Base-by-base conservation (phyloP, 2,888 invertebrate genomes). In the Kryphioiulus occultus region DNA sequence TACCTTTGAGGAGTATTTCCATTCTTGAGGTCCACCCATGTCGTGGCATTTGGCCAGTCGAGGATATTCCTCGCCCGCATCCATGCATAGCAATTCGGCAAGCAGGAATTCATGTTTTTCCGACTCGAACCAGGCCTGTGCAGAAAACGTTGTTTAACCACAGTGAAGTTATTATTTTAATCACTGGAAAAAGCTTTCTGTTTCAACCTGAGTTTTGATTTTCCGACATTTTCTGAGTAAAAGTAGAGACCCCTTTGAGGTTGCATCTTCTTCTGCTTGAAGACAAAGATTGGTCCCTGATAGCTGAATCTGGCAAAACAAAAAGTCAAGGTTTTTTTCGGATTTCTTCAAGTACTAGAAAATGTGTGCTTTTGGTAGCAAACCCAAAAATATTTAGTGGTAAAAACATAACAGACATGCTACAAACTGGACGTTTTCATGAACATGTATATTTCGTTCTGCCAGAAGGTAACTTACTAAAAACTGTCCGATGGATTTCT, bases 1-100 rank as follows among this genome's bases (percentile, higher is more conserved):
- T 92, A 96, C 96, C 90, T 94, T 92, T 89, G 94, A 94, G 89
- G 95, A 95, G 91, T 96, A 95, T 87, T 95, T 95, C 99, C 99
- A 99, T 91, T 97, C 96, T 92, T 99, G 99, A 89, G 96, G 94
- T 0, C 96, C 96, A 17, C 96, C 95, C 93, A 97, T 95, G 91
- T 97, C 97, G 91, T 98, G 98, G 91, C 99, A 99, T 92, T 99
- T 98, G 90, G 96, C 95, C 15, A 99, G 93, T 88, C 94, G 93
- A 0, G 97, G 96, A 85, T 93, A 93, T 85, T 93, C 93, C 89
- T 94, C 93, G 0, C 93, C 93, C 0, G 96, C 95, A 92, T 99
- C 98, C 90, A 99, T 92, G 91, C 98, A 98, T 17, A 98, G 92
- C 47, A 96, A 93, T 89, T 96, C 95, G 0, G 96, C 96, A 87